phyloP scores from a whole-genome alignment of 2,888 invertebrate species.

The Nomada goodeniana region DNA sequence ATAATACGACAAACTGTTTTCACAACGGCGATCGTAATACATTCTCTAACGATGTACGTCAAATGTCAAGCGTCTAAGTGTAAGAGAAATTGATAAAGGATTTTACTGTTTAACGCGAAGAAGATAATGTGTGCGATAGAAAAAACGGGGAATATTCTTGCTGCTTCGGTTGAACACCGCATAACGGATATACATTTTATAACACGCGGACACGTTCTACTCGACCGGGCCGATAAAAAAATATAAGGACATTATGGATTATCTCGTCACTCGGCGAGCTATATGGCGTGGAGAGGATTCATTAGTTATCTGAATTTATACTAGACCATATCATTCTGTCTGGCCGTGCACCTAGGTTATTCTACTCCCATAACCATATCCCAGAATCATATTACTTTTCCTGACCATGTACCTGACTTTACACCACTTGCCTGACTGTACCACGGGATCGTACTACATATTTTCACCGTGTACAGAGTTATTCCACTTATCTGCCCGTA shows the following conservation, averaged over 20 bases:
- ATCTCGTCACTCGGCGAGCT: neutral
- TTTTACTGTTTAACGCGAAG: too few species aligned
- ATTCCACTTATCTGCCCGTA: conserved; percentile 56
- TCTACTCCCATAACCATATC: conserved; percentile 35
- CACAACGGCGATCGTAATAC: too few species aligned
- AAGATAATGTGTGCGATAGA: too few species aligned
- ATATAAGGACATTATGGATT: neutral
- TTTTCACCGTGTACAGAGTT: conserved; percentile 49
- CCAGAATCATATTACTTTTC: conserved; percentile 41
- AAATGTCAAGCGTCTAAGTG: too few species aligned
- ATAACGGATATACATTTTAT: too few species aligned
- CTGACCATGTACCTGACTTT: conserved; percentile 29
- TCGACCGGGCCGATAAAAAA: too few species aligned
- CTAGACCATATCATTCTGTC: neutral
- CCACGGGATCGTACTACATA: conserved; percentile 40
- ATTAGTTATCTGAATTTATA: conserved; percentile 13
- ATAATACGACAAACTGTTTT: too few species aligned
- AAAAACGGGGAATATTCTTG: too few species aligned
- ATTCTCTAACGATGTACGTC: too few species aligned
- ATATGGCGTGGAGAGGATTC: neutral
- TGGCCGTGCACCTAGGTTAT: conserved; percentile 27
- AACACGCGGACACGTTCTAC: too few species aligned
- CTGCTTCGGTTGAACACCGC: too few species aligned
- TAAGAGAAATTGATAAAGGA: too few species aligned
- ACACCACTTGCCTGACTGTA: conserved; percentile 17